Evolutionary conservation across 2,888 invertebrate species (phyloP).

Genomic region (Drosophila macrospina): DNA sequence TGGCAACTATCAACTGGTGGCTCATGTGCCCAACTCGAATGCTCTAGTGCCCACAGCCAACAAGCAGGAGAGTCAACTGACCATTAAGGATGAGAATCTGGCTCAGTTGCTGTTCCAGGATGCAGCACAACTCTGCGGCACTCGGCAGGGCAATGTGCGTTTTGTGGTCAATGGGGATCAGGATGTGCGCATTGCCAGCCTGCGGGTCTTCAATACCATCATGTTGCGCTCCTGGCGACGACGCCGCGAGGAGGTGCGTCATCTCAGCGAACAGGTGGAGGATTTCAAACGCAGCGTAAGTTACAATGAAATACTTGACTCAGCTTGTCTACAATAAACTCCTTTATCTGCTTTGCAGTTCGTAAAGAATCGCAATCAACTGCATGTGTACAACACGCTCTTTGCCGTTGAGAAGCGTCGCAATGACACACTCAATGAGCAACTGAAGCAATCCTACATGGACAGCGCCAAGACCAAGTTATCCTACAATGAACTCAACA

Average conservation of each 20-base stretch:
- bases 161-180: conserved; percentile 56
- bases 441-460: conserved; percentile 71
- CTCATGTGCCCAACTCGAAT: conserved; percentile 46
- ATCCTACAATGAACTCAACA: conserved; percentile 63
- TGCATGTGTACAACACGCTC: conserved; percentile 82
- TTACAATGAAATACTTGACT: background rate
- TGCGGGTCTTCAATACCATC: conserved; percentile 83
- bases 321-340: background rate
- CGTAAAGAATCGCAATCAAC: conserved; percentile 82
- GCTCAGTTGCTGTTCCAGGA: conserved; percentile 50
- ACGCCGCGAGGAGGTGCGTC: conserved; percentile 82
- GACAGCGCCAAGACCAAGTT: conserved; percentile 74
- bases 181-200: conserved; percentile 77
- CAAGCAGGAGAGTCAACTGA: conserved; percentile 16
- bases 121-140: conserved; percentile 33
- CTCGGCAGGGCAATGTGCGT: conserved; percentile 34
- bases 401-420: conserved; percentile 83
- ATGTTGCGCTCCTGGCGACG: conserved; percentile 84
- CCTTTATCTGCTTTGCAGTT: conserved; percentile 54
- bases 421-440: conserved; percentile 78
- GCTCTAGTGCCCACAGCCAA: conserved; percentile 24
- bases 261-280: conserved; percentile 77
- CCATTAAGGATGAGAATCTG: conserved; percentile 36
- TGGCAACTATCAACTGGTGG: conserved; percentile 59
- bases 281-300: conserved; percentile 79